phyloP scores from a whole-genome alignment of 2,113 vertebrate species.

The Vanacampus margaritifer region DNA sequence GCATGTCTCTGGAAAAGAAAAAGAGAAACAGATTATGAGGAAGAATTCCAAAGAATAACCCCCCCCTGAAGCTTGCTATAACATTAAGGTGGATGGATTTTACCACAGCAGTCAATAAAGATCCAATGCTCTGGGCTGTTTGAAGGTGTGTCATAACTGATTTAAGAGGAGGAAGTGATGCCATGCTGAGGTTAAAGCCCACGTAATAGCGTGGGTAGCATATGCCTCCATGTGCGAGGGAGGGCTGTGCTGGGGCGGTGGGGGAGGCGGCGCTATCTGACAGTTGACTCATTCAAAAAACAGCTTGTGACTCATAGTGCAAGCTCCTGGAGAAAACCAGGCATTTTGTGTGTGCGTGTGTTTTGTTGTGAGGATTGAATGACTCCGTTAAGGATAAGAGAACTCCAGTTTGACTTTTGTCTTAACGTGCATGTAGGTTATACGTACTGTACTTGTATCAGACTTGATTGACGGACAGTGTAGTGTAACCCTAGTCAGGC shows the following conservation, averaged over 20 bases:
- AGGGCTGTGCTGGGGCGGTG: constrained; percentile 21
- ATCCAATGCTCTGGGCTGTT: constrained; percentile 13
- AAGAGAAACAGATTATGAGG: not conserved
- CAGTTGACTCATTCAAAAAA: constrained; percentile 60
- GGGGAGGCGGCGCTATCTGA: constrained; percentile 35
- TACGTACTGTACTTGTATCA: not conserved
- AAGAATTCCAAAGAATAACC: not conserved
- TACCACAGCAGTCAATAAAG: not conserved
- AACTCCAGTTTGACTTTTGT: not conserved
- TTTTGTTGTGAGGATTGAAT: constrained; percentile 13
- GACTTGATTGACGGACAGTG: not conserved
- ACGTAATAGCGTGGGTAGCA: constrained; percentile 26
- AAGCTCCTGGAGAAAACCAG: constrained; percentile 42
- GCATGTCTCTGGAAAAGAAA: constrained; percentile 7
- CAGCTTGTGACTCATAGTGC: constrained; percentile 63
- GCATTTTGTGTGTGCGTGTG: constrained; percentile 10
- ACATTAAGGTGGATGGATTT: not conserved
- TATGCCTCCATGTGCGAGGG: constrained; percentile 32
- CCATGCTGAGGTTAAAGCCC: constrained; percentile 37
- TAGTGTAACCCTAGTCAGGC: constrained; percentile 41
- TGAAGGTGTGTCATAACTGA: constrained; percentile 4
- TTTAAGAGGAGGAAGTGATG: constrained; percentile 54
- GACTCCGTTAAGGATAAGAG: not conserved
- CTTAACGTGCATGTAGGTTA: not conserved
- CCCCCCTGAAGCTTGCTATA: not conserved